A percentile compares a stretch with the other conserved stretches of the same genome.
Conservation (phyloP, 2,888 invertebrate species). For the Ramazzottius varieornatus region DNA sequence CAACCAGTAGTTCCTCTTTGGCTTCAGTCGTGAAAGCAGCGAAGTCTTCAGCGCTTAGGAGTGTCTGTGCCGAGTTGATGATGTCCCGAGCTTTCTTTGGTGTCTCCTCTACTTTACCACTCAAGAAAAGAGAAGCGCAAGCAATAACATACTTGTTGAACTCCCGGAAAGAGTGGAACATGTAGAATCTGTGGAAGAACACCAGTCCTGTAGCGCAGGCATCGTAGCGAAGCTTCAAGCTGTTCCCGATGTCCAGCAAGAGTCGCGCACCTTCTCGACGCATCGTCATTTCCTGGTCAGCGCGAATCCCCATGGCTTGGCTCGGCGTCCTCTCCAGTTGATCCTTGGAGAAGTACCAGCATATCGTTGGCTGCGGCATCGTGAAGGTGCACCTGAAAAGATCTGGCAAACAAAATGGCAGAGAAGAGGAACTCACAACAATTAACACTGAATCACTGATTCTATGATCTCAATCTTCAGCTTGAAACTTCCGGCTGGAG, state of each 20-base stretch:
- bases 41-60: not conserved
- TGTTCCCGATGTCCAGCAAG: not conserved
- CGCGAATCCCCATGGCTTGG: not conserved
- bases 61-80: not conserved
- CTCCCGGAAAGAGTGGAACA: not conserved
- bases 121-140: not conserved
- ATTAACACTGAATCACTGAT: too few species aligned
- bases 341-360: not conserved
- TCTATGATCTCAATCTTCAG: too few species aligned
- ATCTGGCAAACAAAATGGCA: too few species aligned
- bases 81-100: not conserved
- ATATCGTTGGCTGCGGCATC: not conserved
- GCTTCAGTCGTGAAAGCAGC: not conserved
- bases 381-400: too few species aligned
- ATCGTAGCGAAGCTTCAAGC: not conserved
- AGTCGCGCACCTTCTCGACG: not conserved
- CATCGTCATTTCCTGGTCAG: not conserved
- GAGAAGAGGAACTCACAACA: too few species aligned
- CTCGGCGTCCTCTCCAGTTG: not conserved
- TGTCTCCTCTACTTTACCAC: not conserved
- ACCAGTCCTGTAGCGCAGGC: not conserved
- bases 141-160: not conserved
- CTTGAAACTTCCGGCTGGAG: too few species aligned
- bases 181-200: not conserved
- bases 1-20: not conserved